Evolutionary conservation across 2,113 vertebrate species (phyloP), one percentile per base, ranked within the genome.

Genomic region (Ptychochromis oligacanthus): DNA sequence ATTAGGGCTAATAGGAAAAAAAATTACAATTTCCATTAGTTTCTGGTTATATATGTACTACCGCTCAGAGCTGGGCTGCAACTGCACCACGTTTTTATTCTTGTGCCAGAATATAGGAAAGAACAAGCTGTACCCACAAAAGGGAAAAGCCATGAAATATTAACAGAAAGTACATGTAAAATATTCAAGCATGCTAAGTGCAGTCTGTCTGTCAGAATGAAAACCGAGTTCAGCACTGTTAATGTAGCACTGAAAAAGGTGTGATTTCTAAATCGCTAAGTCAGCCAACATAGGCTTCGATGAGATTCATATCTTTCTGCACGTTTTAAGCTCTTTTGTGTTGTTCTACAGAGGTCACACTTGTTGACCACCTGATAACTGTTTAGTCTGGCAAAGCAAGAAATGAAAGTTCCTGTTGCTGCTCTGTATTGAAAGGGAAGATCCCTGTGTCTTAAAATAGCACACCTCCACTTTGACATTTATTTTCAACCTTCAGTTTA

Each of bases 171-270:
- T 24, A 76, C 49, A 28, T 18, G 84, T 90, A 6, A 91, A 87
- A 84, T 81, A 90, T 88, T 88, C 13, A 90, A 57, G 70, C 10
- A 2, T 46, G 24, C 61, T 81, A 74, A 90, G 79, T 83, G 79
- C 81, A 81, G 5, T 26, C 17, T 58, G 62, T 57, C 31, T 26
- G 61, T 81, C 52, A 75, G 12, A 74, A 15, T 57, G 22, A 52
- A 75, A 64, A 26, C 28, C n/a, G n/a, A 77, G 60, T 54, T 80
- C 13, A 49, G 26, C 12, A 59, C 15, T 57, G 36, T 9, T 11
- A 55, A 12, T 46, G 24, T 11, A 18, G 13, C 15, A n/a, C 17
- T 18, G 13, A 11, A 62, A 46, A 67, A 28, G 1, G 13, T 0
- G 11, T 60, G 18, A 31, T 78, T 22, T 38, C 38, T 18, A 24